A percentile compares a stretch with the other conserved stretches of the same genome.
phyloP scores from a whole-genome alignment of 1,140 invertebrate species.

The Saxidomus purpurata region DNA sequence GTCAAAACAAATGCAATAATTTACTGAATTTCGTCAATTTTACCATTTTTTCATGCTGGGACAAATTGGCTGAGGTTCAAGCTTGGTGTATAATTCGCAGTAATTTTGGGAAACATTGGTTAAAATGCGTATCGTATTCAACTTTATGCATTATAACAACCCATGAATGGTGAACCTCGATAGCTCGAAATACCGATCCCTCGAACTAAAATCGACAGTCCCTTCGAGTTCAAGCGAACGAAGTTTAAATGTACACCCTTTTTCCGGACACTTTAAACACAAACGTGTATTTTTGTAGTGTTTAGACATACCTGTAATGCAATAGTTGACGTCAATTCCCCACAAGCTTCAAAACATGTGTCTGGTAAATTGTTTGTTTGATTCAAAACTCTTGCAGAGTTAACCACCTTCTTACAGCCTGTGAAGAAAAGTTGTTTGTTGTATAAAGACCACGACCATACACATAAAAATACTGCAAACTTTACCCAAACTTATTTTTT shows the following conservation, averaged over 20 bases:
- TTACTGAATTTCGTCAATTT: too few species aligned
- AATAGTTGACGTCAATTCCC: neutral
- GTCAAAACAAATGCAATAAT: too few species aligned
- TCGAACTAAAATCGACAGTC: neutral
- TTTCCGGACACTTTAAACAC: neutral
- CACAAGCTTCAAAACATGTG: neutral
- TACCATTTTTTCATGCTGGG: too few species aligned
- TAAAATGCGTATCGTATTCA: too few species aligned
- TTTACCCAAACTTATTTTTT: neutral
- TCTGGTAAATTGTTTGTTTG: neutral
- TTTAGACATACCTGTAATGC: neutral
- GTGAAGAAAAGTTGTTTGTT: neutral
- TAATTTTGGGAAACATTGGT: too few species aligned
- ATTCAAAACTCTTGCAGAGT: neutral
- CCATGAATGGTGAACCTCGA: too few species aligned
- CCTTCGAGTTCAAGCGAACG: too few species aligned
- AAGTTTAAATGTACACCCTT: neutral
- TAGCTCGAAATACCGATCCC: neutral
- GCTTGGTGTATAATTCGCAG: too few species aligned
- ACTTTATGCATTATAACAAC: too few species aligned
- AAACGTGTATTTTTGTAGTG: neutral
- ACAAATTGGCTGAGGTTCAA: too few species aligned
- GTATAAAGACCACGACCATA: neutral
- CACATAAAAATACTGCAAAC: neutral
- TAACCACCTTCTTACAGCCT: neutral